Conservation (phyloP, 2,797 vertebrate genomes). For the Pangasius krempfi region DNA sequence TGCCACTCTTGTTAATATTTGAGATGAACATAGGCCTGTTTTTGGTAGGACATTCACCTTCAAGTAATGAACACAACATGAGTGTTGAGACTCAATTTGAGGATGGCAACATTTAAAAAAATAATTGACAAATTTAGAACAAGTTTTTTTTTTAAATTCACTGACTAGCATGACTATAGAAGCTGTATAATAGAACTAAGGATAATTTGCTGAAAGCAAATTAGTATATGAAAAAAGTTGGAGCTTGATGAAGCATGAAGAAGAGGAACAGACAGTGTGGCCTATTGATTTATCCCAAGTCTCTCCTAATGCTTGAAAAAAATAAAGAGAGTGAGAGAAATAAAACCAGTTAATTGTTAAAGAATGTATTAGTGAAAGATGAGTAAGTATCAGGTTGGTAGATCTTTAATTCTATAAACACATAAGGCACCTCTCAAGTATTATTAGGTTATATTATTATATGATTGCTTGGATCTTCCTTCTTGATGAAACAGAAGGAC, state of each 20-base stretch:
- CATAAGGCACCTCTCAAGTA: neutral
- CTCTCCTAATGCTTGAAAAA: neutral
- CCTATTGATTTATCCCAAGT: neutral
- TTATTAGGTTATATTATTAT: neutral
- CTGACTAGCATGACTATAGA: neutral
- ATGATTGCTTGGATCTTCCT: conserved; percentile 28
- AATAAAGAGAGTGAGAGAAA: neutral
- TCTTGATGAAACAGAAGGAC: conserved; percentile 16
- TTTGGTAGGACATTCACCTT: neutral
- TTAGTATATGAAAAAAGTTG: neutral
- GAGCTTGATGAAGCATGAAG: neutral
- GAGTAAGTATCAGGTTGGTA: neutral
- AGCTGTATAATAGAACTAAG: neutral
- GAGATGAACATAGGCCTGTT: neutral
- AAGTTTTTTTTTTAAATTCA: neutral
- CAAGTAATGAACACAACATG: neutral
- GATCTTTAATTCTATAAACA: neutral
- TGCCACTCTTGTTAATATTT: neutral
- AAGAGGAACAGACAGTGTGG: neutral
- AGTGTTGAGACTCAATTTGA: neutral
- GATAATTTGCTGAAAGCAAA: neutral
- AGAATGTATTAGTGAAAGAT: neutral
- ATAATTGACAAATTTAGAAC: neutral
- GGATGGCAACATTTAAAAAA: neutral
- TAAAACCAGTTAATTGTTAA: neutral